Conservation (phyloP, 2,797 vertebrate species). For the Thalassophryne amazonica region DNA sequence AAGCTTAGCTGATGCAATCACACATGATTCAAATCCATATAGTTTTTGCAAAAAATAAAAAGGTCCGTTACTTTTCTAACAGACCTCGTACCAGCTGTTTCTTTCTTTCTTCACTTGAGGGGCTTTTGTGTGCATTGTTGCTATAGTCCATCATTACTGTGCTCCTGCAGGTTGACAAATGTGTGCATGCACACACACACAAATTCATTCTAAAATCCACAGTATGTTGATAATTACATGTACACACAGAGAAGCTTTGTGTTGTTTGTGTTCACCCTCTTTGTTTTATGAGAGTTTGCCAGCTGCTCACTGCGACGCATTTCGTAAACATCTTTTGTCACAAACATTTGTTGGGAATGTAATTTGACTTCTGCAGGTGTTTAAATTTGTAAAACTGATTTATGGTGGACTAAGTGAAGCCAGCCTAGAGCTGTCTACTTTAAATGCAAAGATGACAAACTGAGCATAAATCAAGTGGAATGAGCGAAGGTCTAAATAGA, state of each 20-base stretch:
- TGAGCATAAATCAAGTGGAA: no score
- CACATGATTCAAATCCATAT: no score
- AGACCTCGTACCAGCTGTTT: slow-evolving; percentile 48
- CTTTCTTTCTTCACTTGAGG: slow-evolving; percentile 34
- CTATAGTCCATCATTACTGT: slow-evolving; percentile 42
- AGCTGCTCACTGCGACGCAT: not conserved
- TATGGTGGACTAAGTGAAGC: not conserved
- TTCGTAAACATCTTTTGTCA: not conserved
- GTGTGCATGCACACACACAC: not conserved
- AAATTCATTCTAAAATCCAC: slow-evolving; percentile 24
- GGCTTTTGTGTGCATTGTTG: slow-evolving; percentile 39
- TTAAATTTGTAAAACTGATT: not conserved
- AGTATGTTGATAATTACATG: slow-evolving; percentile 23
- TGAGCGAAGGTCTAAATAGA: no score
- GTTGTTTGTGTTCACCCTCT: not conserved
- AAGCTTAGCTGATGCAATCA: no score
- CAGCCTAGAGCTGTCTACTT: no score
- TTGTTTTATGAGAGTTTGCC: no score
- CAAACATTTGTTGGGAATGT: not conserved
- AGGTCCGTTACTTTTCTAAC: slow-evolving; percentile 33
- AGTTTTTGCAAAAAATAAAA: no score
- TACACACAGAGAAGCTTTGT: not conserved
- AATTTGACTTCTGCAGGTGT: not conserved
- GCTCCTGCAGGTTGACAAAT: slow-evolving; percentile 44
- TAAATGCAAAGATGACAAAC: no score